Base-by-base conservation (phyloP, 2,797 vertebrate genomes). In the Psittacula derbiana region DNA sequence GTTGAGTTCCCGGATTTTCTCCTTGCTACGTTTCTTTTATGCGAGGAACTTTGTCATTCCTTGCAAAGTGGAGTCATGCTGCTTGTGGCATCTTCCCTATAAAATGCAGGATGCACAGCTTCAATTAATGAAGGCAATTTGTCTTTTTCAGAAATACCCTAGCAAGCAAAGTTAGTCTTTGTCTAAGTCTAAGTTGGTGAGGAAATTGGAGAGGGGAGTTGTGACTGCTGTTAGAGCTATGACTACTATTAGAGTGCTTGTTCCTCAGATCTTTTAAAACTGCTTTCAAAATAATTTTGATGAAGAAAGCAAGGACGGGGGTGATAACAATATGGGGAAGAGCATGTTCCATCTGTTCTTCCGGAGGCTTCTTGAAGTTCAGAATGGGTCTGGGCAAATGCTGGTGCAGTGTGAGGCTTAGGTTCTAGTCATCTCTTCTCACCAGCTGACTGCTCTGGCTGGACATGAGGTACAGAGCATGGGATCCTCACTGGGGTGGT, bases 121-220 rank as follows among this genome's bases (percentile, higher is more conserved):
- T 90, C 66, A 46, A 43, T 75, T 92, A 88, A 92, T 86, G 41
- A 94, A 88, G 43, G n/a, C 24, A 84, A 41, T 93, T 90, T 86
- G 55, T 93, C 78, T 83, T 86, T 92, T 93, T 91, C 62, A 92
- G 53, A 94, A 90, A 69, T 47, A 75, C 12, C 46, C 19, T 33
- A 52, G 50, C 38, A 81, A 81, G 80, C 30, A 70, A 83, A 92
- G 55, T 92, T 38, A 11, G 36, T 38, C 36, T 38, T 38, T 38
- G 36, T 38, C 36, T 38, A 36, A 36, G 17, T 31, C 46, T 62
- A 17, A 57, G 10, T 8, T 66, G 28, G 8, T 44, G 80, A n/a
- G 52, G n/a, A 66, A 6, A 15, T 41, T 57, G 36, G 16, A 86
- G 36, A 90, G 24, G 43, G 21, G 49, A 86, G 12, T 11, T 25